Evolutionary conservation across 2,797 vertebrate species (phyloP).

Genomic region (Myripristis murdjan): DNA sequence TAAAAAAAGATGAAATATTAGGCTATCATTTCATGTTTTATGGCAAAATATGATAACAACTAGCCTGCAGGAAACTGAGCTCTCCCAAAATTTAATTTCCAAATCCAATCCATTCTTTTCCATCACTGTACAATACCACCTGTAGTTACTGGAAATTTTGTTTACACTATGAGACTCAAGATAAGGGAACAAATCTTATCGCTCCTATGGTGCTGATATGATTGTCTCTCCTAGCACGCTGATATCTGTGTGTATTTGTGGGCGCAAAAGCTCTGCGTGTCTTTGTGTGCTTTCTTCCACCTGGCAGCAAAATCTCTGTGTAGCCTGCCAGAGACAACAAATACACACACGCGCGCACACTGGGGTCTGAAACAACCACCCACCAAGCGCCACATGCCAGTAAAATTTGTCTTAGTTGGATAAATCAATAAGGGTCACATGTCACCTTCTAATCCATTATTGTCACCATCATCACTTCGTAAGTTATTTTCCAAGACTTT

Average conservation of each 20-base stretch:
- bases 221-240: slow-evolving; percentile 10
- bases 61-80: slow-evolving; percentile 11
- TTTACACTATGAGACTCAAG: slow-evolving; percentile 3
- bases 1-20: slow-evolving; percentile 4
- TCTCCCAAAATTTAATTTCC: not conserved
- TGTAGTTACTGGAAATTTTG: not conserved
- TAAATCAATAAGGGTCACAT: too few species aligned
- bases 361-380: slow-evolving; percentile 4
- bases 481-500: too few species aligned
- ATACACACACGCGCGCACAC: slow-evolving; percentile 6
- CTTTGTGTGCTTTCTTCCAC: not conserved
- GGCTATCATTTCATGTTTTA: slow-evolving; percentile 2
- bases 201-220: slow-evolving; percentile 10
- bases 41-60: slow-evolving; percentile 9
- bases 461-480: too few species aligned
- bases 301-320: not conserved
- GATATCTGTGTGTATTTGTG: not conserved
- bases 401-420: too few species aligned
- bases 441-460: too few species aligned
- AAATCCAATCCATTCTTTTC: slow-evolving; percentile 10
- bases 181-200: slow-evolving; percentile 15
- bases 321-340: not conserved
- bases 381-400: not conserved
- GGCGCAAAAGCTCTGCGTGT: not conserved
- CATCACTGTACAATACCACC: not conserved